Evolutionary conservation across 1,140 invertebrate species (phyloP).

Genomic region (Potamilus streckersoni): DNA sequence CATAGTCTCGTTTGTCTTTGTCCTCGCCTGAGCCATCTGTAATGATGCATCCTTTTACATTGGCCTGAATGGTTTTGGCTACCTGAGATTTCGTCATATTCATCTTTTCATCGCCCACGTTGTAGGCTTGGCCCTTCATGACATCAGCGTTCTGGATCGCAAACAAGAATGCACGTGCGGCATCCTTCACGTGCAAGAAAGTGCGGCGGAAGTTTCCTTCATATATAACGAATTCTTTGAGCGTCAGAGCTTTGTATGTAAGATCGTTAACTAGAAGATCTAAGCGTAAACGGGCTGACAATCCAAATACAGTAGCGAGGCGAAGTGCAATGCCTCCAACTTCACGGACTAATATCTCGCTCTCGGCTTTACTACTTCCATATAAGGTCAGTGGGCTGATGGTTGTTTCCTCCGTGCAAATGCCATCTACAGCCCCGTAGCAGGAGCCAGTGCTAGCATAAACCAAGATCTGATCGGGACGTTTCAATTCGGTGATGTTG

Average conservation of each 20-base stretch:
- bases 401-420: slow-evolving; percentile 53
- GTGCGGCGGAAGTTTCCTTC: slow-evolving; percentile 55
- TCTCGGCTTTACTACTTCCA: slow-evolving; percentile 51
- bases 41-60: slow-evolving; percentile 42
- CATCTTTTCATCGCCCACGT: slow-evolving; percentile 56
- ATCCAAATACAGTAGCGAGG: slow-evolving; percentile 57
- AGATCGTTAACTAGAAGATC: slow-evolving; percentile 57
- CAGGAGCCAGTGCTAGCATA: slow-evolving; percentile 59
- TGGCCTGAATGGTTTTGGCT: slow-evolving; percentile 43
- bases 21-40: slow-evolving; percentile 41
- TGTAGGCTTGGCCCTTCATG: slow-evolving; percentile 56
- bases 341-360: slow-evolving; percentile 43
- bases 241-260: slow-evolving; percentile 50
- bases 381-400: slow-evolving; percentile 54
- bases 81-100: slow-evolving; percentile 57
- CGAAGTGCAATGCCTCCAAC: slow-evolving; percentile 47
- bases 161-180: slow-evolving; percentile 54
- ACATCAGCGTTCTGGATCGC: slow-evolving; percentile 46
- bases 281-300: slow-evolving; percentile 50
- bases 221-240: slow-evolving; percentile 52
- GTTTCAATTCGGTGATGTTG: slow-evolving; percentile 42
- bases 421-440: slow-evolving; percentile 51
- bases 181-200: slow-evolving; percentile 56
- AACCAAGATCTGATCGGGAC: slow-evolving; percentile 43
- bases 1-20: slow-evolving; percentile 58